Evolutionary conservation across 2,888 invertebrate species (phyloP).

Genomic region (Chrysomela aeneicollis): DNA sequence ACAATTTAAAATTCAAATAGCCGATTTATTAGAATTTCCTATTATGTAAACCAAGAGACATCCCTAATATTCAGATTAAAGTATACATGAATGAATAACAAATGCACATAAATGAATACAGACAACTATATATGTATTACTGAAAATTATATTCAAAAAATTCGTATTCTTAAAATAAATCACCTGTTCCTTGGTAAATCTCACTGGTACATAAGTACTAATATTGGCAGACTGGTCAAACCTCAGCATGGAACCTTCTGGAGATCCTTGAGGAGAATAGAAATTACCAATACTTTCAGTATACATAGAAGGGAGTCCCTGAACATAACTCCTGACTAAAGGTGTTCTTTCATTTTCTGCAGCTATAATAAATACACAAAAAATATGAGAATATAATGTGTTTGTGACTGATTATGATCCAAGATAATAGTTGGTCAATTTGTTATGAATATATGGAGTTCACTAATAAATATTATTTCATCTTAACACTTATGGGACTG

Average conservation of each 20-base stretch:
- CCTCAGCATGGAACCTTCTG: conserved; percentile 63
- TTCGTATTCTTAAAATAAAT: background rate
- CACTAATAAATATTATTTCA: background rate
- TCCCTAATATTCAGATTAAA: background rate
- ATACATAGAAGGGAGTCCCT: conserved; percentile 62
- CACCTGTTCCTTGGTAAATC: conserved; percentile 53
- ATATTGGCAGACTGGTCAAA: conserved; percentile 33
- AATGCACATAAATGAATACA: background rate
- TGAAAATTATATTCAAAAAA: too few relatives aligned
- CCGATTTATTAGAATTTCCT: background rate
- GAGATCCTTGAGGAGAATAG: conserved; percentile 77
- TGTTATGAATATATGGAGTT: background rate
- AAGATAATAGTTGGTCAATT: conserved; percentile 19
- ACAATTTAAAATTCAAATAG: background rate
- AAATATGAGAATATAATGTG: too few relatives aligned
- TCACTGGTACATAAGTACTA: conserved; percentile 44
- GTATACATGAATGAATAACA: conserved; percentile 1
- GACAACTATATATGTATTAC: too few relatives aligned
- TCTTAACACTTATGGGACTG: too few relatives aligned
- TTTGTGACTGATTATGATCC: too few relatives aligned
- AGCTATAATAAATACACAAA: too few relatives aligned
- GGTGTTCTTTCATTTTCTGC: conserved; percentile 63
- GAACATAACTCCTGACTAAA: conserved; percentile 60
- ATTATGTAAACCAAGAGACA: background rate
- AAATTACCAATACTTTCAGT: conserved; percentile 74